A percentile compares a stretch with the other conserved stretches of the same genome.
phyloP scores from a whole-genome alignment of 2,888 invertebrate genomes.

The Tinea trinotella region DNA sequence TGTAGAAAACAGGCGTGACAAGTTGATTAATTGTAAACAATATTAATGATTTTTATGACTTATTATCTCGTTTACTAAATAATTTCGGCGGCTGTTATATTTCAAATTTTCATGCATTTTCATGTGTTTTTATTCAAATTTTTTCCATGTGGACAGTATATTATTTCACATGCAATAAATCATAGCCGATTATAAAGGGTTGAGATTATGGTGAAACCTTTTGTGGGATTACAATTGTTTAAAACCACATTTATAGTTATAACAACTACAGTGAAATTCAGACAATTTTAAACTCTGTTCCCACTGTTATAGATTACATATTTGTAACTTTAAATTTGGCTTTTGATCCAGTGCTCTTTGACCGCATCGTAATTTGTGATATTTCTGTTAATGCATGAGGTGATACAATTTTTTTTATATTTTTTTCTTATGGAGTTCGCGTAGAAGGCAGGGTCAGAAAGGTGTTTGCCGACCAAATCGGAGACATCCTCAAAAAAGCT shows the following conservation, averaged over 20 bases:
- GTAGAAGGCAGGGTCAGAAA: too few relatives aligned
- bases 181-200: background rate
- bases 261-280: background rate
- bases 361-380: background rate
- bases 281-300: too few relatives aligned
- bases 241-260: background rate
- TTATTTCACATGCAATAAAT: background rate
- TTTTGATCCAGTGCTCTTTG: background rate
- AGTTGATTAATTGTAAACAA: too few relatives aligned
- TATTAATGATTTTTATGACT: too few relatives aligned
- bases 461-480: too few relatives aligned
- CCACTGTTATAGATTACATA: too few relatives aligned
- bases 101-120: too few relatives aligned
- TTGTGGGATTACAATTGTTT: conserved; percentile 11
- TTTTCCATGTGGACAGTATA: background rate
- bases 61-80: too few relatives aligned
- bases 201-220: background rate
- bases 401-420: background rate
- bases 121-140: background rate
- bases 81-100: too few relatives aligned
- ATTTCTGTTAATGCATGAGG: background rate
- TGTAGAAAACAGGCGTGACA: too few relatives aligned
- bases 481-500: too few relatives aligned
- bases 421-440: background rate
- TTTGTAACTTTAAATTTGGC: too few relatives aligned